Percentiles rank a stretch among this genome's conserved stretches.
Conservation (phyloP, 1,140 invertebrate genomes). For the Magallana angulata region DNA sequence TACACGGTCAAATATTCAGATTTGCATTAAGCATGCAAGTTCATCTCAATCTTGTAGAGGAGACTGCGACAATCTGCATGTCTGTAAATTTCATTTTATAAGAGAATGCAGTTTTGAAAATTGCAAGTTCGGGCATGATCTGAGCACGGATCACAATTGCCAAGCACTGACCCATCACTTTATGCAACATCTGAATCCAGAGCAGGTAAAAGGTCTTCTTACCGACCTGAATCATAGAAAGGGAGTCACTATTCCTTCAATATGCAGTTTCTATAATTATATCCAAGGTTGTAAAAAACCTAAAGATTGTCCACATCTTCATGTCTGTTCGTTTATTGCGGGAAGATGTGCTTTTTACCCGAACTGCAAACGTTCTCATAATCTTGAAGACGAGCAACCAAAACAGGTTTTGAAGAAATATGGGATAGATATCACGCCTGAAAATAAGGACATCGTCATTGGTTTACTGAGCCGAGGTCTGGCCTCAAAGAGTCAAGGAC, state of each 20-base stretch:
- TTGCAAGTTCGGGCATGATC: neutral
- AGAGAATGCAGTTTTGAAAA: neutral
- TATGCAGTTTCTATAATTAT: neutral
- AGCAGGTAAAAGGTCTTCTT: neutral
- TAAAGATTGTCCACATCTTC: neutral
- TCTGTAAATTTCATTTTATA: neutral
- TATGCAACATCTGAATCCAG: neutral
- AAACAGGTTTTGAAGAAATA: constrained; percentile 2
- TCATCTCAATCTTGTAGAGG: neutral
- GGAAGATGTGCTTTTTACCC: neutral
- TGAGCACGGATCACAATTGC: neutral
- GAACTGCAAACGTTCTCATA: constrained; percentile 7
- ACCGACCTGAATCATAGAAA: neutral
- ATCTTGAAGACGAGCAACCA: neutral
- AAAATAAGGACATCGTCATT: neutral
- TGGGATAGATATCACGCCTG: neutral
- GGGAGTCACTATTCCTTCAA: neutral
- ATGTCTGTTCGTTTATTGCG: neutral
- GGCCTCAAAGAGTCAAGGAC: neutral
- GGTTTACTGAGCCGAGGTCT: neutral
- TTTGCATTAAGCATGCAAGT: neutral
- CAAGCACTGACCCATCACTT: neutral
- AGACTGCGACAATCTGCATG: neutral
- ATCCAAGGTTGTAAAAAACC: neutral
- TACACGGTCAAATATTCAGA: neutral